Percentiles rank a stretch among this genome's conserved stretches.
Conservation (phyloP, 2,888 invertebrate genomes). For the Hofmannophila pseudospretella region DNA sequence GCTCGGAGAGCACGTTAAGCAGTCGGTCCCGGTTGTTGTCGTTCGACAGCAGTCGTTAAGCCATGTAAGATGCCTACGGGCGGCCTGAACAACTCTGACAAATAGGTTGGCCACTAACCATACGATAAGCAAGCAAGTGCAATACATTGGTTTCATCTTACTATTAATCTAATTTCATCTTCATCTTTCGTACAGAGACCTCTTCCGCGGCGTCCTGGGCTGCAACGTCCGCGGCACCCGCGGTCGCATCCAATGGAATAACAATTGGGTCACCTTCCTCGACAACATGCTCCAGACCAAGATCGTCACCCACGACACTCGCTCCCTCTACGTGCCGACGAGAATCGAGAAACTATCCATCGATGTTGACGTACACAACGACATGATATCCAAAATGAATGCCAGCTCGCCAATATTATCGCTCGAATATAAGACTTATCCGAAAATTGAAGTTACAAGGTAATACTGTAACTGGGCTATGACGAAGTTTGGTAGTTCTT, state of each 20-base stretch:
- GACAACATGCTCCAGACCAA: constrained; percentile 93
- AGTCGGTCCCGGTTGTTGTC: too few relatives aligned
- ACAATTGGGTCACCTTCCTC: constrained; percentile 92
- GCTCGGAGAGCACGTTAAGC: too few relatives aligned
- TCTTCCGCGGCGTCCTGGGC: constrained; percentile 78
- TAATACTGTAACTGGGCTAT: constrained; percentile 15
- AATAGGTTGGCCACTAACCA: too few relatives aligned
- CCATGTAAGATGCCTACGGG: too few relatives aligned
- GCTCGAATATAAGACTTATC: constrained; percentile 63
- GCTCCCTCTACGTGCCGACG: constrained; percentile 86
- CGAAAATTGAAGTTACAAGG: constrained; percentile 69
- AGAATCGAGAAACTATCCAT: constrained; percentile 84
- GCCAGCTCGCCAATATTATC: constrained; percentile 16
- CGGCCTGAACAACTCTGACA: too few relatives aligned
- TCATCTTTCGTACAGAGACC: constrained; percentile 51
- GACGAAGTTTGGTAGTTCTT: too few relatives aligned
- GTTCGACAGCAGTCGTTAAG: too few relatives aligned
- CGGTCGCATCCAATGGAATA: constrained; percentile 81
- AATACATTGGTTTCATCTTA: too few relatives aligned
- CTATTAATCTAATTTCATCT: too few relatives aligned
- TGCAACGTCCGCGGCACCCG: constrained; percentile 69
- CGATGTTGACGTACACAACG: constrained; percentile 79
- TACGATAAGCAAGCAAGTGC: too few relatives aligned
- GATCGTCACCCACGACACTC: constrained; percentile 82
- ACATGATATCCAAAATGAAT: constrained; percentile 61